Evolutionary conservation across 2,113 vertebrate species (phyloP).

Genomic region (Parotia lawesii): DNA sequence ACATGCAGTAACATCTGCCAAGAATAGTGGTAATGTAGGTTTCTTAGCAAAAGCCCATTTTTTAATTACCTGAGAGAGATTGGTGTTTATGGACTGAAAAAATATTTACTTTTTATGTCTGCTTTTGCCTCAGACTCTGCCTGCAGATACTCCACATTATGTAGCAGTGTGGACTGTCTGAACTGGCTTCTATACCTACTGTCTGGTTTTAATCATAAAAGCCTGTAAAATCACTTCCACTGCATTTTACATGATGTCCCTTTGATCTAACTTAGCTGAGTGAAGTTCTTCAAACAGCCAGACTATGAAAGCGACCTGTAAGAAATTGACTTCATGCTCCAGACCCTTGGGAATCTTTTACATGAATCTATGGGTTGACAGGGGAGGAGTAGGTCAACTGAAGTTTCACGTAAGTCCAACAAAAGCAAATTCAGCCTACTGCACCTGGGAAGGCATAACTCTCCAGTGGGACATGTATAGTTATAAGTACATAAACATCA

Average conservation of each 20-base stretch:
- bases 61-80: not conserved
- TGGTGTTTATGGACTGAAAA: not conserved
- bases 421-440: not conserved
- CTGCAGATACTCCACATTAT: not conserved
- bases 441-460: not conserved
- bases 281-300: not conserved
- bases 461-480: not conserved
- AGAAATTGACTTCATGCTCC: not conserved
- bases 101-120: not conserved
- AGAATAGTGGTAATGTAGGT: not conserved
- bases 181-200: not conserved
- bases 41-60: slow-evolving; percentile 1
- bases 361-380: not conserved
- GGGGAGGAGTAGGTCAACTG: not conserved
- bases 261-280: not conserved
- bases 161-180: not conserved
- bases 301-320: not conserved
- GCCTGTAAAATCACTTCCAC: not conserved
- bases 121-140: not conserved
- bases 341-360: not conserved
- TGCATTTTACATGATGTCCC: not conserved
- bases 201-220: not conserved
- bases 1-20: not conserved
- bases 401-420: not conserved
- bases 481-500: not conserved